Base-by-base conservation (phyloP, 30 jellyfish, hydroid and myxozoan genomes). In the Catostylus mosaicus region DNA sequence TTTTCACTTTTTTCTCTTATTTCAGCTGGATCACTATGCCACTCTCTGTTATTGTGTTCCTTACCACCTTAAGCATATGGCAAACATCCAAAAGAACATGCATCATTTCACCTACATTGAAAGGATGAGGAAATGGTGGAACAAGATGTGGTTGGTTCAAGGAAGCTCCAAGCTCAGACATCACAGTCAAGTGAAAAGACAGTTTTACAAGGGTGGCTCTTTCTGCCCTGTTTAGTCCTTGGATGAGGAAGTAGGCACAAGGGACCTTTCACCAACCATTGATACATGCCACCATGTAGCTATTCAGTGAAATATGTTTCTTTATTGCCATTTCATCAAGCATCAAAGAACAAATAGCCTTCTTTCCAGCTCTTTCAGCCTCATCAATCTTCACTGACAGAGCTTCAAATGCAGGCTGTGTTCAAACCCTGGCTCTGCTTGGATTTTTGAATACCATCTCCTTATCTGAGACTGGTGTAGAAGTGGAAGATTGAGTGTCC, bases 371-470 rank as follows among this genome's bases (percentile, higher is more conserved):
- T 10, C 6, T 29, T 65, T 63, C 73, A 1, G 90, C 90, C n/a
- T 24, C 48, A 7, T 43, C 32, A 3, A 65, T 83, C 48, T 82
- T 82, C 8, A 18, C 59, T 31, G 14, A 7, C 7, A 68, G 78
- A 2, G 87, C 87, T 5, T 31, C 31, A 67, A 82, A 67, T 51
- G 92, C 85, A 0, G 92, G 86, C 30, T 82, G 18, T 24, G 88
- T n/a, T n/a, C 57, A 56, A 84, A 84, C 45, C 88, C 82, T 4
- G 96, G 96, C 26, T 86, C 86, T 33, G 90, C 85, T 38, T 78
- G 80, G 30, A 86, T 50, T 50, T 75, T 61, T 12, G 72, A 12
- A 38, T 47, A 76, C 87, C 90, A 86, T 18, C 78, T 12, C 62
- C 91, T 31, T 6, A 86, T 75, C 51, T 64, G 90, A 43, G 86